Conservation (phyloP, 2,888 invertebrate species). For the Dicycla oo region DNA sequence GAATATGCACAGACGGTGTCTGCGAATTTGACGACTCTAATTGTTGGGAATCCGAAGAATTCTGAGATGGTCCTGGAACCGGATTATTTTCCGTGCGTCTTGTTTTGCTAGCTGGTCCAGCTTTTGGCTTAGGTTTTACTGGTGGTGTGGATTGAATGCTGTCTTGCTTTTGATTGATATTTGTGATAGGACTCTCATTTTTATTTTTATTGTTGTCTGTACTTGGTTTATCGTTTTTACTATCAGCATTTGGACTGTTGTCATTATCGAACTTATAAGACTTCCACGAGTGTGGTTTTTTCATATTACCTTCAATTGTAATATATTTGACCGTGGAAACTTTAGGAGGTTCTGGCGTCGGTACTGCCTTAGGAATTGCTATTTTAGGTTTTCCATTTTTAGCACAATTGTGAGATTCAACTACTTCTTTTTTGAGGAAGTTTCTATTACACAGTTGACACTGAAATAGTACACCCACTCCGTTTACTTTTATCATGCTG, state of each 20-base stretch:
- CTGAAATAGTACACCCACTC: conserved; percentile 85
- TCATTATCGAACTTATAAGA: conserved; percentile 61
- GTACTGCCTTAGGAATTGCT: conserved; percentile 71
- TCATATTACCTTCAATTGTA: conserved; percentile 72
- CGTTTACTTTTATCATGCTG: conserved; percentile 85
- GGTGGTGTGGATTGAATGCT: conserved; percentile 31
- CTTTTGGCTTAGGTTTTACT: conserved; percentile 76
- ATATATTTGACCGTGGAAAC: conserved; percentile 84
- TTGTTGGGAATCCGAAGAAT: conserved; percentile 28
- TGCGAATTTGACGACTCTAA: conserved; percentile 46
- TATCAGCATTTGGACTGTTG: conserved; percentile 22
- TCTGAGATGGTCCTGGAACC: conserved; percentile 42
- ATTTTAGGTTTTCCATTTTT: conserved; percentile 81
- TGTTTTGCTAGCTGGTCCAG: conserved; percentile 85
- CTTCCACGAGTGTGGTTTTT: conserved; percentile 63
- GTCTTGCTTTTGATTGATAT: conserved; percentile 24
- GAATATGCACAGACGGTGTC: conserved; percentile 74
- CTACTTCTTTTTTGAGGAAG: conserved; percentile 84
- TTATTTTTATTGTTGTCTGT: conserved; percentile 22
- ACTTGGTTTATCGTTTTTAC: conserved; percentile 43
- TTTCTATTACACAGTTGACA: conserved; percentile 87
- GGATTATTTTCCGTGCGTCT: conserved; percentile 64
- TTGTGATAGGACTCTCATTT: neutral
- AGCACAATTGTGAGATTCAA: conserved; percentile 84
- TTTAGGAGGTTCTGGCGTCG: conserved; percentile 78